Base-by-base conservation (phyloP, 2,113 vertebrate species). In the Indri indri region DNA sequence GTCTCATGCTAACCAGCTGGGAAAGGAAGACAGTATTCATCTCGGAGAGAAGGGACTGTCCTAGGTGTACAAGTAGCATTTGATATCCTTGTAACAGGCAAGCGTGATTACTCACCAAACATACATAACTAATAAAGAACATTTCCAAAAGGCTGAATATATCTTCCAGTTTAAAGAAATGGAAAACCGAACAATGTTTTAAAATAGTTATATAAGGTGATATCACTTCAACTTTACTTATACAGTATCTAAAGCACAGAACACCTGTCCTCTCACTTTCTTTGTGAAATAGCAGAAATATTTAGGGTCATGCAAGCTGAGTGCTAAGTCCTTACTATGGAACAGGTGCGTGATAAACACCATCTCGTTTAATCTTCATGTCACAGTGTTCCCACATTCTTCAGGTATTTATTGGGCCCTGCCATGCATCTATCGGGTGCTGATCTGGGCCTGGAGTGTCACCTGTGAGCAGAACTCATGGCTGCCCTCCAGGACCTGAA, bases 91-190 rank as follows among this genome's bases (percentile, higher is more conserved):
- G 47, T 20, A 83, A 52, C 7, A 80, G 47, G 37, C 73, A 68
- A 84, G 70, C 66, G 57, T 42, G 76, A 59, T 73, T 45, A 20
- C 42, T 94, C 63, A 93, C 71, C 81, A 77, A 93, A 93, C 74
- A 57, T 13, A 27, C 8, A 11, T 66, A 70, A 73, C 34, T 81
- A 59, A 71, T 8, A 91, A 91, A 86, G 77, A 42, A 22, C 25
- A 13, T 65, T 95, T 80, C 37, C 54, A 34, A 74, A 81, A 84
- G 30, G 27, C 22, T 61, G n/a, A 57, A 42, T 63, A 11, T 93
- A 25, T 34, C 68, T 95, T 45, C 34, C 77, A 81, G 32, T 70
- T 76, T 81, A 95, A 77, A 85, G 77, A 95, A 84, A 77, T 40
- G 6, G 25, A 42, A 84, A 85, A 37, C 13, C 0, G 2, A 73